Evolutionary conservation across 2,113 vertebrate genomes (phyloP), one percentile per base, ranked within the genome.

Genomic region (Percina caprodes): DNA sequence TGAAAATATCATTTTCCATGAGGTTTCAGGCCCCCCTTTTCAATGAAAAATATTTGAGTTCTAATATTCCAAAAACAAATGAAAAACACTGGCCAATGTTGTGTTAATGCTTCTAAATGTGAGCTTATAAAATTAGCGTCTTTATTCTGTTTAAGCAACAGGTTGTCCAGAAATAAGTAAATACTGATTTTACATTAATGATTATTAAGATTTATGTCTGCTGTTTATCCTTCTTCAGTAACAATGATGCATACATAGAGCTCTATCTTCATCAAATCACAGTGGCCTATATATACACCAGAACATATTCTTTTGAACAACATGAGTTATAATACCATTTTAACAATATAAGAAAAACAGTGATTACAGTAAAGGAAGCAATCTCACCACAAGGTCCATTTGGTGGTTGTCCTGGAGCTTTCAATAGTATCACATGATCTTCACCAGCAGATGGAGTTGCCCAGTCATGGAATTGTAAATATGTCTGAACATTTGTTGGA

Each of bases 181-280:
- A 69, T 35, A 45, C 2, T 24, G 5, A 9, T 60, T 13, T 14
- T 45, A 39, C 6, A 35, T 6, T 39, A 6, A 12, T 21, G 9
- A 13, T n/a, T 33, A 7, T 33, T 12, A 61, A 24, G 59, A 61
- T 65, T 26, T 10, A 26, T 55, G 4, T 66, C 49, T 45, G 23
- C 7, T 33, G 24, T 15, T 23, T n/a, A 55, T 65, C 10, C 5
- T 16, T 4, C 30, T 54, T 19, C 16, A 45, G 0, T 33, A 48
- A 49, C 24, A 58, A 2, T 58, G 4, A 65, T 45, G 15, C 39
- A 42, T 63, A 49, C 24, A 3, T 21, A n/a, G 16, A 59, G 8
- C 39, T 76, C 51, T 56, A 58, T 48, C n/a, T 5, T 76, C 24
- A 58, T 60, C 65, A 11, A 26, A 19, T 54, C 45, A 61, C 14